phyloP scores from a whole-genome alignment of 2,113 vertebrate genomes.

The Arizona elegans region DNA sequence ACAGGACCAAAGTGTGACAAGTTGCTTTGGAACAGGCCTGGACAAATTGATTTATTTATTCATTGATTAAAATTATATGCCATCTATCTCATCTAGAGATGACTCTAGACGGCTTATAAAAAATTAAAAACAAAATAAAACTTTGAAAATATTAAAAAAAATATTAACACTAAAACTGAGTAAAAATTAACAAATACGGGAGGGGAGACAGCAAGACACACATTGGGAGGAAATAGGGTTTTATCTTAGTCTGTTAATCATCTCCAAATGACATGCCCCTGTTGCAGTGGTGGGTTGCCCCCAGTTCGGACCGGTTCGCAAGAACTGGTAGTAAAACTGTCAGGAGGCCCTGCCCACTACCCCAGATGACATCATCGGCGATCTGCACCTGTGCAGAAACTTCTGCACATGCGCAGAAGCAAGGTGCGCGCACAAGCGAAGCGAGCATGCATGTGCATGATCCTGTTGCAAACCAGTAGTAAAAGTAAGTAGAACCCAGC shows the following conservation, averaged over 20 bases:
- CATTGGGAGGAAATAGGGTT: neutral
- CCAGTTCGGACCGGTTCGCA: too few species aligned
- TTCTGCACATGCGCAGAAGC: too few species aligned
- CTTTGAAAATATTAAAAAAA: neutral
- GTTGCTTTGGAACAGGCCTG: neutral
- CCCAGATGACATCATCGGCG: too few species aligned
- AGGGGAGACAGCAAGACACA: neutral
- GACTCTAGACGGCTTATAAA: neutral
- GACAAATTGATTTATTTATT: neutral
- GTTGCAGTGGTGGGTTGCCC: too few species aligned
- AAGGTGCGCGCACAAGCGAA: too few species aligned
- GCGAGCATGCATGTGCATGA: too few species aligned
- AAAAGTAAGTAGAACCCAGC: too few species aligned
- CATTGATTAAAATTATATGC: neutral
- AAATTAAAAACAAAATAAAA: neutral
- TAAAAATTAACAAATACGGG: neutral
- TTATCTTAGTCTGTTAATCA: neutral
- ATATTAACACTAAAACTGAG: neutral
- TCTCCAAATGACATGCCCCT: neutral
- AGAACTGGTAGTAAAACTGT: too few species aligned
- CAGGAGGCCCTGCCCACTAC: too few species aligned
- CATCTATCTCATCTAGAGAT: neutral
- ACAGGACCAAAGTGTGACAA: neutral
- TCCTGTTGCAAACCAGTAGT: too few species aligned
- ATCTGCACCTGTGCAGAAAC: too few species aligned